Evolutionary conservation across 2,113 vertebrate species (phyloP).

Genomic region (Kryptolebias marmoratus): DNA sequence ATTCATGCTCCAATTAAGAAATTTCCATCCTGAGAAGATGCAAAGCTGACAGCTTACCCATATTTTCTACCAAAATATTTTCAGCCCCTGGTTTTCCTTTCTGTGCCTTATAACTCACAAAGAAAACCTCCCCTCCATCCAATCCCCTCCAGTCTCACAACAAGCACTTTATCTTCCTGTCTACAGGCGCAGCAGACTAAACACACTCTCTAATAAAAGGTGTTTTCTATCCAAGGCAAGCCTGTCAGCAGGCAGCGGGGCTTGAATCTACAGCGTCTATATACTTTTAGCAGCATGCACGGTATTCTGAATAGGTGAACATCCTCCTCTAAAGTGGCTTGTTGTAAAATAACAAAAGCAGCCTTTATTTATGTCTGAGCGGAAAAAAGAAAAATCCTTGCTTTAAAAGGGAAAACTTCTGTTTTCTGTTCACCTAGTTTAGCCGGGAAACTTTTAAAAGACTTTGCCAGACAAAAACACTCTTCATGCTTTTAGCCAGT

Average conservation of each 20-base stretch:
- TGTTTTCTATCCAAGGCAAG: constrained; percentile 37
- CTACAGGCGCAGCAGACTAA: constrained; percentile 57
- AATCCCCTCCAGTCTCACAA: constrained; percentile 48
- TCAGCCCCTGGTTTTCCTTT: constrained; percentile 43
- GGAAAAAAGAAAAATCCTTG: neutral
- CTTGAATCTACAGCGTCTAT: constrained; percentile 37
- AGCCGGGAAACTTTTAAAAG: constrained; percentile 11
- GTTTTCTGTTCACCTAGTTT: neutral
- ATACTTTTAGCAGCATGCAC: constrained; percentile 35
- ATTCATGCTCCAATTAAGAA: constrained; percentile 32
- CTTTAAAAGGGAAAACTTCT: constrained; percentile 19
- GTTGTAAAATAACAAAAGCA: constrained; percentile 7
- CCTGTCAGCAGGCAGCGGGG: constrained; percentile 44
- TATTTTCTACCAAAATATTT: constrained; percentile 32
- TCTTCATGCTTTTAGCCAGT: neutral
- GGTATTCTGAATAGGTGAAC: neutral
- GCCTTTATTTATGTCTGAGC: constrained; percentile 11
- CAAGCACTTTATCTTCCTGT: constrained; percentile 64
- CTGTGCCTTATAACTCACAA: constrained; percentile 50
- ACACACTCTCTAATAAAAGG: constrained; percentile 56
- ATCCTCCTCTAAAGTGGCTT: constrained; percentile 10
- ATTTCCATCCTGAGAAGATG: constrained; percentile 10
- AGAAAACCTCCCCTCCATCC: constrained; percentile 54
- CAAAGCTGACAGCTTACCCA: constrained; percentile 36
- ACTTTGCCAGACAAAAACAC: neutral